Evolutionary conservation across 1,140 invertebrate genomes (phyloP), one percentile per base, ranked within the genome.

Genomic region (Diachasmimorpha longicaudata): DNA sequence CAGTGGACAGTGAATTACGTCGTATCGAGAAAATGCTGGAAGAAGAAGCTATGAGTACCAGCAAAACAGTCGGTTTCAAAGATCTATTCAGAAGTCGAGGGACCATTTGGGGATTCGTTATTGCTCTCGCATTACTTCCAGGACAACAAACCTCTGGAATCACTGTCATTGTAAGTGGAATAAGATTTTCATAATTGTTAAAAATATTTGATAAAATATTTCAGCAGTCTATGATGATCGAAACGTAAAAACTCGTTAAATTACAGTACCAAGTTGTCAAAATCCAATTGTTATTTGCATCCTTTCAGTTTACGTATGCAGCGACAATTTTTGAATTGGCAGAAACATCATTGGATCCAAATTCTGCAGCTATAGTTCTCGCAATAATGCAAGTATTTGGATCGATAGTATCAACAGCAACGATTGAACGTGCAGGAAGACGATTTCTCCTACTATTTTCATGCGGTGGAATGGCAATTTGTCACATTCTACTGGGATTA

Each of bases 391-490:
- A 90, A 79, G 67, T 91, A 0, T 25, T 88, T 5, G 90, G 90
- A 5, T 90, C 91, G 0, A 86, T 86, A 13, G 39, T 90, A 0
- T 89, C 91, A 0, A 87, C 87, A 0, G 69, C 90, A 10, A 74
- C 93, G 14, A 91, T 93, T 79, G 93, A 94, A 79, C 86, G 88
- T 52, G 86, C 87, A 2, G 93, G 92, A 16, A 86, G 93, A 68
- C 89, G 90, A 79, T 77, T 89, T 1, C 80, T 93, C 0, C 81
- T 93, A 4, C 79, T 92, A 5, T 84, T 90, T 68, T 93, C 91
- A 0, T 85, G 86, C 36, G 48, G 78, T 0, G 85, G 88, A 2
- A 90, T 91, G 87, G 81, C 74, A 0, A 0, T 88, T 0, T 89
- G 90, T 37, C 83, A 91, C 8, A 79, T 77, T 0, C 76, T 79